A percentile compares a stretch with the other conserved stretches of the same genome.
Conservation (phyloP, 2,888 invertebrate genomes). For the Seira musarum region DNA sequence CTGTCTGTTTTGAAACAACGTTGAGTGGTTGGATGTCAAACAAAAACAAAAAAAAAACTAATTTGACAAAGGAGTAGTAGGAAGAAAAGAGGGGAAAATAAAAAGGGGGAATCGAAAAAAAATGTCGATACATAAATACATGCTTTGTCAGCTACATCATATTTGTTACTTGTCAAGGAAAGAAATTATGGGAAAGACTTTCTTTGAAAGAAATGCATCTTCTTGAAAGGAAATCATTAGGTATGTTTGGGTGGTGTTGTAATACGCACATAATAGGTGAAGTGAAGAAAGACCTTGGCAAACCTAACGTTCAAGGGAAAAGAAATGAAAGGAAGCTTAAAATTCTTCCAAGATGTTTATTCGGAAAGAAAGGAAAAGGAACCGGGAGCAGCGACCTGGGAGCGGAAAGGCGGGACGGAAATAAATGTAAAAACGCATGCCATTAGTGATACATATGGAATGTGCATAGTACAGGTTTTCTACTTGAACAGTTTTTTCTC, state of each 20-base stretch:
- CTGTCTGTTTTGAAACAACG: background rate
- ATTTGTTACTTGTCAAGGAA: background rate
- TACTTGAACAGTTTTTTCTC: too few relatives aligned
- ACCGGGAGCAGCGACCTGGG: conserved; percentile 27
- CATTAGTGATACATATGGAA: conserved; percentile 41
- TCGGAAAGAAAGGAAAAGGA: conserved; percentile 11
- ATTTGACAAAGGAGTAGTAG: background rate
- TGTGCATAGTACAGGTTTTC: conserved; percentile 24
- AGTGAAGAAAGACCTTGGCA: conserved; percentile 7
- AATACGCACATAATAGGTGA: background rate
- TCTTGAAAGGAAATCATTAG: background rate
- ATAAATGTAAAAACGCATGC: conserved; percentile 39
- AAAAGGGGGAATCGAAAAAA: background rate
- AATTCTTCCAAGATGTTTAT: conserved; percentile 17
- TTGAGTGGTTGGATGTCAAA: background rate
- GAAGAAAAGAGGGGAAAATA: background rate
- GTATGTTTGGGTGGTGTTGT: background rate
- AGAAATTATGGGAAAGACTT: conserved; percentile 8
- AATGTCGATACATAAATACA: conserved; percentile 9
- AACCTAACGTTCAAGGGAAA: background rate
- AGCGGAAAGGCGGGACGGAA: conserved; percentile 18
- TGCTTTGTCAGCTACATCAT: background rate
- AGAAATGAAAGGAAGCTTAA: conserved; percentile 44
- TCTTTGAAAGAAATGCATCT: background rate
- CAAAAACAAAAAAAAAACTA: conserved; percentile 18